Evolutionary conservation across 2,888 invertebrate genomes (phyloP), one percentile per base, ranked within the genome.

Genomic region (Drosophila vallismaia): DNA sequence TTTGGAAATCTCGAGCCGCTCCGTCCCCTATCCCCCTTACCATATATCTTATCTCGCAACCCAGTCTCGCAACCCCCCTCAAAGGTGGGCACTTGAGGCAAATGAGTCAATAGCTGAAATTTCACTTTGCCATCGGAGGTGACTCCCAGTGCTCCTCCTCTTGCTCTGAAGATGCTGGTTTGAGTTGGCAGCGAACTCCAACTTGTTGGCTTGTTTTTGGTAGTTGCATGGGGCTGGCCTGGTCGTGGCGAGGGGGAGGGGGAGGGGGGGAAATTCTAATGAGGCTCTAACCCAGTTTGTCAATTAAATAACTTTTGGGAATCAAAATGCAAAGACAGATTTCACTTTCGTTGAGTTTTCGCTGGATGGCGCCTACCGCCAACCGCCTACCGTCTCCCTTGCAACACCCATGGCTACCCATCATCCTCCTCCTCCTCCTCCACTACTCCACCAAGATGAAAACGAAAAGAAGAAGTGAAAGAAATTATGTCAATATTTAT

Each of bases 401-500:
- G 7, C 33, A 10, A 8, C 31, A 9, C 10, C 9, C 3, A 2
- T 9, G 4, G 33, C 33, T 10, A 10, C 33, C 10, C n/a, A n/a
- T n/a, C n/a, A n/a, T n/a, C n/a, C n/a, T n/a, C n/a, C n/a, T n/a
- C n/a, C n/a, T n/a, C 33, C n/a, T 2, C 12, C 36, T n/a, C n/a
- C n/a, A 5, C 4, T 5, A n/a, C 36, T 5, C 36, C 5, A 36
- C 36, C 36, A 36, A 36, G n/a, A 60, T 19, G 70, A 14, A 59
- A 55, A 42, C 31, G 55, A 42, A 45, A 12, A 63, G 31, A 33
- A 36, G 40, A 71, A 68, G 69, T 66, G 74, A 69, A 67, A 81
- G 76, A 88, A 82, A 82, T 82, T 84, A 82, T 88, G 87, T 82
- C 82, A 82, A 82, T 82, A 82, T 82, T 82, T 82, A 88, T 88